phyloP scores from a whole-genome alignment of 2,888 invertebrate genomes.

The Thalpophila matura region DNA sequence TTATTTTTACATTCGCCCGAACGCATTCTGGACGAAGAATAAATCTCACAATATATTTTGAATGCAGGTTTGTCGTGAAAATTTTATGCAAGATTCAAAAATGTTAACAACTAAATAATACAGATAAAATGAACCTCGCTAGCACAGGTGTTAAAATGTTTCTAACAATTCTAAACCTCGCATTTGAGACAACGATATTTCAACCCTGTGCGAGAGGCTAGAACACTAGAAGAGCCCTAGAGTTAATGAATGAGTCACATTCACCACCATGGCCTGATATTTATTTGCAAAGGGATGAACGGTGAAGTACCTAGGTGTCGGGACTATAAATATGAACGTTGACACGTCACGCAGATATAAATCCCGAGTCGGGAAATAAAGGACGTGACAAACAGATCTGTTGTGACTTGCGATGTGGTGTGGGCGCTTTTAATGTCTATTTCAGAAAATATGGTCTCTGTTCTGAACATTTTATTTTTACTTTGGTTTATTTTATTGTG shows the following conservation, averaged over 20 bases:
- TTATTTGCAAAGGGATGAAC: conserved; percentile 48
- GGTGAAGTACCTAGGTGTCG: conserved; percentile 36
- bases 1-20: conserved; percentile 23
- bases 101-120: not conserved
- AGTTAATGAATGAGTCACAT: conserved; percentile 49
- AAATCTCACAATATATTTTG: conserved; percentile 1
- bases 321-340: conserved; percentile 47
- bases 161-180: conserved; percentile 13
- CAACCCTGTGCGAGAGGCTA: conserved; percentile 9
- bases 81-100: not conserved
- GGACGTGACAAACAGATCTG: conserved; percentile 37
- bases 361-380: conserved; percentile 41
- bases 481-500: not conserved
- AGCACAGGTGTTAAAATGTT: not conserved
- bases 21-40: not conserved
- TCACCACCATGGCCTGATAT: conserved; percentile 34
- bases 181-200: conserved; percentile 30
- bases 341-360: conserved; percentile 43
- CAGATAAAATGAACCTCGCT: conserved; percentile 1
- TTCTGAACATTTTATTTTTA: conserved; percentile 19
- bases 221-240: conserved; percentile 18
- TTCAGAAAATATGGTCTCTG: conserved; percentile 24
- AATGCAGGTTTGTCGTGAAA: not conserved
- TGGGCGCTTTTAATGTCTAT: conserved; percentile 15
- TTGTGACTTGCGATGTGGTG: conserved; percentile 17